A percentile compares a stretch with the other conserved stretches of the same genome.
Evolutionary conservation across 2,888 invertebrate genomes (phyloP).

Genomic region (Dynastes hyllus): DNA sequence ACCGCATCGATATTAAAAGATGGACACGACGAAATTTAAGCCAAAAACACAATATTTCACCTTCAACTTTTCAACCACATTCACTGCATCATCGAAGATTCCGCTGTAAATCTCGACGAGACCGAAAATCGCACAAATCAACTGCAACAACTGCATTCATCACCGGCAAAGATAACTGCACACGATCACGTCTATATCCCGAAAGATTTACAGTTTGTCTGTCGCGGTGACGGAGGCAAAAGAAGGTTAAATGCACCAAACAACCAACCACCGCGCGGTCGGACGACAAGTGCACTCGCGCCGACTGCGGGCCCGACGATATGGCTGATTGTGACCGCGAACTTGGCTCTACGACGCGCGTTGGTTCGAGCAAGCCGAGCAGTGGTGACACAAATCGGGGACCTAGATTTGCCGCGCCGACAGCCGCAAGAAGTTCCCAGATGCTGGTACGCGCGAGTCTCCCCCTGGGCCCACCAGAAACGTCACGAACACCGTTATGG

Average conservation of each 20-base stretch:
- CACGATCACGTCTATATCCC: background rate
- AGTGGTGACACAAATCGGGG: constrained; percentile 62
- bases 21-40: too few relatives aligned
- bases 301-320: constrained; percentile 11
- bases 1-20: too few relatives aligned
- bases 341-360: constrained; percentile 42
- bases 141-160: background rate
- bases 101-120: background rate
- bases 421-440: constrained; percentile 55
- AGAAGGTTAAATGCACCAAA: too few relatives aligned
- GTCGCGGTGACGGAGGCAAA: constrained; percentile 1
- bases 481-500: constrained; percentile 53
- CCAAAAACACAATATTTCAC: too few relatives aligned
- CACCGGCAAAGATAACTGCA: background rate
- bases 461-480: constrained; percentile 49
- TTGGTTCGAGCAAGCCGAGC: constrained; percentile 40
- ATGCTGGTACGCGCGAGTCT: constrained; percentile 34
- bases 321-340: constrained; percentile 56
- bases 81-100: background rate
- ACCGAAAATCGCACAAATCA: constrained; percentile 18
- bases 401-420: constrained; percentile 60
- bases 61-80: background rate
- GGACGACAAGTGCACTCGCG: constrained; percentile 47
- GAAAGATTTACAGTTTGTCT: constrained; percentile 22
- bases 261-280: background rate